phyloP scores from a whole-genome alignment of 2,888 invertebrate genomes.

The Lasioglossum leucozonium region DNA sequence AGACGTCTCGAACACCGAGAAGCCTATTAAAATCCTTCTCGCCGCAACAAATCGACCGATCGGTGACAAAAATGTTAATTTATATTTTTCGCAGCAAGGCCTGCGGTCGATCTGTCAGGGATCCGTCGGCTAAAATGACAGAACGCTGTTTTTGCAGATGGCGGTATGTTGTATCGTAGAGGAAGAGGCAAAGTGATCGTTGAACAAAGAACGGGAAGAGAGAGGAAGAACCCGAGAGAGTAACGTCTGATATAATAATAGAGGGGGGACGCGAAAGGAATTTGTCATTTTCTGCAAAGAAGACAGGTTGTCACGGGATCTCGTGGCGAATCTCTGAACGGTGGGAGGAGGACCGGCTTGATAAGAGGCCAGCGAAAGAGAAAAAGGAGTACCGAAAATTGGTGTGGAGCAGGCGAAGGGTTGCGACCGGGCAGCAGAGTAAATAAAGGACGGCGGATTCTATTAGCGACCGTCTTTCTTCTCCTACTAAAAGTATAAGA shows the following conservation, averaged over 20 bases:
- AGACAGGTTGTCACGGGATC: constrained; percentile 29
- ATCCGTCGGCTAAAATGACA: neutral
- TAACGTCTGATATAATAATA: constrained; percentile 23
- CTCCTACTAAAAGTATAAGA: constrained; percentile 56
- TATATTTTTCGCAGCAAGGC: too few species aligned
- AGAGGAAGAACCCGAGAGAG: neutral
- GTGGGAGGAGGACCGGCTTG: constrained; percentile 41
- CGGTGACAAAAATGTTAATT: too few species aligned
- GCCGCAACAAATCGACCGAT: too few species aligned
- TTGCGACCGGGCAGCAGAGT: constrained; percentile 66
- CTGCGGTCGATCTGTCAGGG: neutral
- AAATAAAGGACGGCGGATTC: constrained; percentile 79
- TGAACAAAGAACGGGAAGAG: neutral
- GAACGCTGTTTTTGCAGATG: constrained; percentile 9
- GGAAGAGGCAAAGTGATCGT: neutral
- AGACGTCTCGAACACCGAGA: neutral
- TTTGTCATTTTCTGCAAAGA: constrained; percentile 41
- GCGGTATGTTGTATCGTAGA: neutral
- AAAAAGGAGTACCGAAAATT: constrained; percentile 65
- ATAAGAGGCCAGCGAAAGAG: constrained; percentile 48
- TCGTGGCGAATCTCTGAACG: constrained; percentile 14
- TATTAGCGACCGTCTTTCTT: constrained; percentile 75
- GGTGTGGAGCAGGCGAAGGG: constrained; percentile 70
- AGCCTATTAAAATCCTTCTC: neutral
- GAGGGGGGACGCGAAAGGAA: constrained; percentile 12